Evolutionary conservation across 2,888 invertebrate genomes (phyloP).

Genomic region (Ellobium chinense): DNA sequence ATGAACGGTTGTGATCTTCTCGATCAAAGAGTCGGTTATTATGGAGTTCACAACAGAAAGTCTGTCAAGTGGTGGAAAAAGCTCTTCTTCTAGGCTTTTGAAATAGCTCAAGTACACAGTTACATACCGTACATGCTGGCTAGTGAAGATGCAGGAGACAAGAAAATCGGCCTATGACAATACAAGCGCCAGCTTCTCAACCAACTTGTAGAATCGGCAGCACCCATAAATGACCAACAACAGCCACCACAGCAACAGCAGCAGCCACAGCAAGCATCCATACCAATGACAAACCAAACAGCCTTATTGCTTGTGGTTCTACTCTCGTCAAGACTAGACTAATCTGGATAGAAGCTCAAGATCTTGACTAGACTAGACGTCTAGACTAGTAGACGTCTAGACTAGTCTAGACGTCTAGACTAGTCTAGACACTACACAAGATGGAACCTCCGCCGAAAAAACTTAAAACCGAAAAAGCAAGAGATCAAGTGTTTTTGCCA

Average conservation of each 20-base stretch:
- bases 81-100: slow-evolving; percentile 3
- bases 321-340: too few species aligned
- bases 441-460: too few species aligned
- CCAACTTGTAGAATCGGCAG: not conserved
- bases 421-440: too few species aligned
- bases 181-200: not conserved
- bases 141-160: not conserved
- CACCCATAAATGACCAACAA: not conserved
- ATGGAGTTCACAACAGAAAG: slow-evolving; percentile 1
- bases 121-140: not conserved
- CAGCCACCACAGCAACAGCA: not conserved
- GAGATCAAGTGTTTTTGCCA: too few species aligned
- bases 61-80: slow-evolving; percentile 17
- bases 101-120: not conserved
- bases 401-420: too few species aligned
- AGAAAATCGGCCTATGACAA: not conserved
- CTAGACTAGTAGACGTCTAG: too few species aligned
- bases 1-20: slow-evolving; percentile 1
- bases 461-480: too few species aligned
- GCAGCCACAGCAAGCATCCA: not conserved
- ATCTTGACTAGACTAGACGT: too few species aligned
- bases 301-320: not conserved
- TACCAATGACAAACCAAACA: not conserved
- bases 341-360: too few species aligned
- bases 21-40: not conserved